These are phyloP conservation scores for Argyresthia albistria DNA, from an alignment of 2,888 invertebrate species.

Conservation along the genomic window DNA sequence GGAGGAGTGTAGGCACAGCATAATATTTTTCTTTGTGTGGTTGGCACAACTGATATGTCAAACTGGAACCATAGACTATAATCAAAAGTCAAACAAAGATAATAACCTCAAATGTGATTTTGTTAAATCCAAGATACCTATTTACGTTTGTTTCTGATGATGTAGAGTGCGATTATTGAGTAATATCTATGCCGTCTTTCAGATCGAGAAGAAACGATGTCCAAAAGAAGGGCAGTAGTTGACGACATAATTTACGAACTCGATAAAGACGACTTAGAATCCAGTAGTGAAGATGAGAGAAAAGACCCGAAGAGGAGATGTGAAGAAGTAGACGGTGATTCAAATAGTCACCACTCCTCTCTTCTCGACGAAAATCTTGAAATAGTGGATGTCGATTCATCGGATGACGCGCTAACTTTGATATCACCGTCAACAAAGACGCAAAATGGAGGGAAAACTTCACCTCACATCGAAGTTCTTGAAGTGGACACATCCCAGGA, in stretches of 20 bases:
- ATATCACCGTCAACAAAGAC: conserved; percentile 15
- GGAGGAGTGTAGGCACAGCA: too few species aligned
- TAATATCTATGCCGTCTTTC: too few species aligned
- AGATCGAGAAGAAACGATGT: conserved; percentile 26
- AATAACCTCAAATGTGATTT: background rate
- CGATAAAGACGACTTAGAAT: conserved; percentile 57
- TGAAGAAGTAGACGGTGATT: background rate
- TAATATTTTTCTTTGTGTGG: too few species aligned
- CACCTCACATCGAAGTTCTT: conserved; percentile 6
- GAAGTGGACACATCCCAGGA: too few species aligned
- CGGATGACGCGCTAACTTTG: conserved; percentile 20
- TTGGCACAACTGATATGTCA: background rate
- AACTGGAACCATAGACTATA: background rate
- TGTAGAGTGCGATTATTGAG: background rate
- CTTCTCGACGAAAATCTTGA: conserved; percentile 13
- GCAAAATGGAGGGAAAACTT: conserved; percentile 57
- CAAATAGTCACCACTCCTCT: background rate
- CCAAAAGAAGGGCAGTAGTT: conserved; percentile 54
- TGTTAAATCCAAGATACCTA: background rate
- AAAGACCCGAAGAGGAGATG: background rate
- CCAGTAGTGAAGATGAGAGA: conserved; percentile 55
- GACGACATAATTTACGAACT: conserved; percentile 66
- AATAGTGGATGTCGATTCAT: conserved; percentile 25
- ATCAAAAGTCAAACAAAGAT: background rate
- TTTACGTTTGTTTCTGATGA: background rate